Evolutionary conservation across 2,797 vertebrate species (phyloP).

Genomic region (Sebastes variabilis): DNA sequence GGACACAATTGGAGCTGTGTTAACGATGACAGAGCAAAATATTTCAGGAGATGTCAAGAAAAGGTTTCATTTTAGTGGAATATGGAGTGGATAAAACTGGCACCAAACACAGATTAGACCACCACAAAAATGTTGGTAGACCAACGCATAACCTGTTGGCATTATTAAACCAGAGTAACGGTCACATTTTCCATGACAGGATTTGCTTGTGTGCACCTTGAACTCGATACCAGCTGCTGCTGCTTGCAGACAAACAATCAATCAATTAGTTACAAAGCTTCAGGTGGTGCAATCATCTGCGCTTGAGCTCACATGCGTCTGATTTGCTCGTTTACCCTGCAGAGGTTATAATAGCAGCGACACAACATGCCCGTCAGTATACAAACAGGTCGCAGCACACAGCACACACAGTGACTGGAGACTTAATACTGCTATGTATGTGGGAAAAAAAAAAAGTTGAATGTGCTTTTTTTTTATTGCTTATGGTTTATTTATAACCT

Average conservation of each 20-base stretch:
- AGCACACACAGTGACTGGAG: too few species aligned
- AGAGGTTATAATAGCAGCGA: slow-evolving; percentile 30
- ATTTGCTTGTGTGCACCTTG: not conserved
- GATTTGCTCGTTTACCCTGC: slow-evolving; percentile 38
- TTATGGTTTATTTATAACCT: not conserved
- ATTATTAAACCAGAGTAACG: not conserved
- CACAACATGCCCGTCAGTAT: slow-evolving; percentile 22
- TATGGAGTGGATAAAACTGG: not conserved
- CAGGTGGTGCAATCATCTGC: slow-evolving; percentile 44
- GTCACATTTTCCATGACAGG: not conserved
- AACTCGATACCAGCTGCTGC: slow-evolving; percentile 17
- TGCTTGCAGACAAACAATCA: slow-evolving; percentile 44
- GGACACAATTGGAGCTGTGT: not conserved
- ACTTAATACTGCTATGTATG: too few species aligned
- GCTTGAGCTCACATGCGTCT: slow-evolving; percentile 31
- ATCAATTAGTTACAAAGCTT: slow-evolving; percentile 55
- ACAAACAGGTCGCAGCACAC: not conserved
- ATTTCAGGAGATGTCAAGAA: not conserved
- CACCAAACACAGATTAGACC: not conserved
- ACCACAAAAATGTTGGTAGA: not conserved
- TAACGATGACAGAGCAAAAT: not conserved
- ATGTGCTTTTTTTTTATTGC: not conserved
- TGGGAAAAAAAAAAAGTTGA: not conserved
- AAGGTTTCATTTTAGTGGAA: not conserved
- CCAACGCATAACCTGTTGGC: not conserved